A percentile compares a stretch with the other conserved stretches of the same genome.
phyloP scores from a whole-genome alignment of 2,113 vertebrate genomes.

The Lanius ludovicianus region DNA sequence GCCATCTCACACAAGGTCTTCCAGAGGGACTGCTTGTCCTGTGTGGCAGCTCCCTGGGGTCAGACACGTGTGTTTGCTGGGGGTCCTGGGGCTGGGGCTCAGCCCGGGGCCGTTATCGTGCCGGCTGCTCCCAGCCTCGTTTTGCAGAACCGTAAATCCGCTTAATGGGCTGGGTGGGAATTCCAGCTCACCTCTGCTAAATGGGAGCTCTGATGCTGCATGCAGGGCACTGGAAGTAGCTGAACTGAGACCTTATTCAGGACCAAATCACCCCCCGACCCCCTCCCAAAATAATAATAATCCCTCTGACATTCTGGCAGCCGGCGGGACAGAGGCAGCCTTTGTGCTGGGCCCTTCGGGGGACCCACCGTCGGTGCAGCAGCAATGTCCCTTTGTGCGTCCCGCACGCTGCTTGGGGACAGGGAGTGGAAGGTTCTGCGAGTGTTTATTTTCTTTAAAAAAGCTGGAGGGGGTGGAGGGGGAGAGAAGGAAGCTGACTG shows the following conservation, averaged over 20 bases:
- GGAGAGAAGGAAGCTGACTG: constrained; percentile 58
- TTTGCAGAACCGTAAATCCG: not conserved
- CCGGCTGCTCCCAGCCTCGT: not conserved
- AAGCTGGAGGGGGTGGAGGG: constrained; percentile 22
- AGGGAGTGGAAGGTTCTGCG: constrained; percentile 20
- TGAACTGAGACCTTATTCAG: constrained; percentile 61
- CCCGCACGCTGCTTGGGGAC: not conserved
- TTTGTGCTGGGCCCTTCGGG: constrained; percentile 40
- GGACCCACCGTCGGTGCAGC: not conserved
- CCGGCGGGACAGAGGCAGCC: constrained; percentile 27
- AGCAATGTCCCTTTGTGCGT: constrained; percentile 59
- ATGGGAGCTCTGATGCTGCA: not conserved
- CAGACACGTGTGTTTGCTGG: not conserved
- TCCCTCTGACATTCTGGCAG: constrained; percentile 33
- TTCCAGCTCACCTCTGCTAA: constrained; percentile 4
- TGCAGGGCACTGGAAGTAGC: constrained; percentile 6
- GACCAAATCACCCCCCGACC: constrained; percentile 24
- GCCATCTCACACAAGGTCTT: not conserved
- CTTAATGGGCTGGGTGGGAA: constrained; percentile 41
- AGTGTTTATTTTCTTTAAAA: constrained; percentile 57
- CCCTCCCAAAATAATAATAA: constrained; percentile 60
- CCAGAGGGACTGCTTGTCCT: not conserved
- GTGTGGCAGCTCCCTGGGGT: not conserved
- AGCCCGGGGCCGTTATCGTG: not conserved
- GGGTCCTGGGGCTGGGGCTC: not conserved